Percentiles rank a stretch among this genome's conserved stretches.
Evolutionary conservation across 2,888 invertebrate genomes (phyloP).

Genomic region (Scaptomyza cyrtandrae): DNA sequence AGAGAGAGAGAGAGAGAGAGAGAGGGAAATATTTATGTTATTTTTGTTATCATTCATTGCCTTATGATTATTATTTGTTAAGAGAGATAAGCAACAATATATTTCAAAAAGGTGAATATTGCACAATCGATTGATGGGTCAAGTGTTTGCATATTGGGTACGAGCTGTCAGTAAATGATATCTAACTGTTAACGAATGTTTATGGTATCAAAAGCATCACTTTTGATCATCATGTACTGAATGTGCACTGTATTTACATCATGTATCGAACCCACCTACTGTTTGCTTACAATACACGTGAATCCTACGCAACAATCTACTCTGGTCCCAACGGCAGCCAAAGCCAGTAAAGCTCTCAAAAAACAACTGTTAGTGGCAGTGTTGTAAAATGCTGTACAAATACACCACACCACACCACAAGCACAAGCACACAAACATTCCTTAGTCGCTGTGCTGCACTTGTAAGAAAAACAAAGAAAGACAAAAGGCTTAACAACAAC

Average conservation of each 20-base stretch:
- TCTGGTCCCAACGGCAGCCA: neutral
- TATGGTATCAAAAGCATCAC: too few relatives aligned
- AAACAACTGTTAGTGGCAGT: conserved; percentile 43
- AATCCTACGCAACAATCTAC: conserved; percentile 13
- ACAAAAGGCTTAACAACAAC: conserved; percentile 10
- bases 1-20: neutral
- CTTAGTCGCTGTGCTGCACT: conserved; percentile 52
- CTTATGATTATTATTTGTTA: conserved; percentile 21
- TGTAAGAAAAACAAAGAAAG: conserved; percentile 46
- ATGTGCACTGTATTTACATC: neutral
- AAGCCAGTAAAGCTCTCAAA: conserved; percentile 15
- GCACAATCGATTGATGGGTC: conserved; percentile 16
- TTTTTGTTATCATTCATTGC: conserved; percentile 33
- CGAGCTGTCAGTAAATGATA: too few relatives aligned
- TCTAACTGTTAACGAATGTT: too few relatives aligned
- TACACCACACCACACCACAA: neutral
- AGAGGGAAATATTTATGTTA: too few relatives aligned
- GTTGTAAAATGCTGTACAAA: conserved; percentile 54
- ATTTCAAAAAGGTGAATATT: conserved; percentile 28
- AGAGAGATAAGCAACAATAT: conserved; percentile 27
- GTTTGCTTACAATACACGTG: too few relatives aligned
- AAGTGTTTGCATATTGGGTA: conserved; percentile 12
- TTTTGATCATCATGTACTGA: too few relatives aligned
- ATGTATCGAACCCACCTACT: conserved; percentile 17
- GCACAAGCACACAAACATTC: conserved; percentile 26